A percentile compares a stretch with the other conserved stretches of the same genome.
These are phyloP conservation scores for Phyto melanocephala DNA, from an alignment of 2,888 invertebrate genomes.

Conservation along the genomic window DNA sequence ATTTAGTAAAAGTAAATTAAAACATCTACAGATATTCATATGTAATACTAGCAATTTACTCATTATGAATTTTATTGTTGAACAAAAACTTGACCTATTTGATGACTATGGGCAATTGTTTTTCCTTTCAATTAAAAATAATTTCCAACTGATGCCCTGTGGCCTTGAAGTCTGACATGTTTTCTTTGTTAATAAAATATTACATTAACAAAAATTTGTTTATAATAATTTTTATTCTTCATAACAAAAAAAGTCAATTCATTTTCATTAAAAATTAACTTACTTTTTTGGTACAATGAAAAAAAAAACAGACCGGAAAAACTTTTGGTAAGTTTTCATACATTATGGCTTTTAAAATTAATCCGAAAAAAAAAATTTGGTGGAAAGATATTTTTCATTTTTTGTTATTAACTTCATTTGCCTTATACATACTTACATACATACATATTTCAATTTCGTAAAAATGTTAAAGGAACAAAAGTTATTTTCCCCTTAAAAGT, in stretches of 20 bases:
- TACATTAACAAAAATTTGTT: conserved; percentile 24
- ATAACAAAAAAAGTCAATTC: conserved; percentile 31
- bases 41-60: neutral
- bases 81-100: neutral
- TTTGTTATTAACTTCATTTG: conserved; percentile 42
- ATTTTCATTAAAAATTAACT: conserved; percentile 56
- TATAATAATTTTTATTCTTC: neutral
- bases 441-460: conserved; percentile 32
- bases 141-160: neutral
- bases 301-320: neutral
- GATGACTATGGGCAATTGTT: neutral
- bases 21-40: neutral
- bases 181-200: neutral
- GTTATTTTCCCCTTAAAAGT: neutral
- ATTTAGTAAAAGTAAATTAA: neutral
- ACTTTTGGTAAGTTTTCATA: conserved; percentile 26
- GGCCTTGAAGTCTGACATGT: neutral
- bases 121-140: neutral
- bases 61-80: neutral
- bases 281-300: neutral
- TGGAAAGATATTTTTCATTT: conserved; percentile 17
- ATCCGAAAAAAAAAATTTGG: neutral
- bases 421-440: no score
- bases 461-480: neutral
- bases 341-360: conserved; percentile 6